Conservation (phyloP, 2,113 vertebrate species). For the Eubucco bourcierii region DNA sequence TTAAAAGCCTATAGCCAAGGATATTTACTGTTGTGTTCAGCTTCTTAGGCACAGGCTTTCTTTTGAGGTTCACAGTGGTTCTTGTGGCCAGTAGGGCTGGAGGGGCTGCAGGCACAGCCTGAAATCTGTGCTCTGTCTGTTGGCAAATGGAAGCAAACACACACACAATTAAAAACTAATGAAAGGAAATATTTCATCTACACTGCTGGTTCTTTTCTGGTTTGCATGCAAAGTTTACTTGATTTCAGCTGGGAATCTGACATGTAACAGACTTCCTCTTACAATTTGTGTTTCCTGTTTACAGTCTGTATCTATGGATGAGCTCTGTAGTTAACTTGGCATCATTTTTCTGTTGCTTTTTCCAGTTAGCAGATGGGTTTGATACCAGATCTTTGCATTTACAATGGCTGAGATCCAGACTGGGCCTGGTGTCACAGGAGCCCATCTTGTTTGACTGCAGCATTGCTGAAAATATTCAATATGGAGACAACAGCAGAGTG, state of each 20-base stretch:
- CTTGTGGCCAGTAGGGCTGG: not conserved
- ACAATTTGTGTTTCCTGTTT: not conserved
- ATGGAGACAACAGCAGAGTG: conserved; percentile 53
- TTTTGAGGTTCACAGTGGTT: not conserved
- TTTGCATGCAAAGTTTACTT: not conserved
- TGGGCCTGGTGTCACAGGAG: conserved; percentile 73
- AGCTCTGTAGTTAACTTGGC: not conserved
- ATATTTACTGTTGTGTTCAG: not conserved
- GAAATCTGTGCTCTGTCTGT: not conserved
- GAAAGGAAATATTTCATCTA: not conserved
- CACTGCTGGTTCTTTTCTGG: not conserved
- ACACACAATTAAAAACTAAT: not conserved
- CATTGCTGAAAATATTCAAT: conserved; percentile 73
- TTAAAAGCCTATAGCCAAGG: not conserved
- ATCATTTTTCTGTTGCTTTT: conserved; percentile 24
- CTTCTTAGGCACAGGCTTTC: not conserved
- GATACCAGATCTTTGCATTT: conserved; percentile 63
- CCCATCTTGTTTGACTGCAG: conserved; percentile 71
- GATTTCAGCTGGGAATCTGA: not conserved
- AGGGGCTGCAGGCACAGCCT: not conserved
- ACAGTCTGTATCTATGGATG: not conserved
- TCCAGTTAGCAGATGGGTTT: conserved; percentile 71
- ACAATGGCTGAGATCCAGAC: conserved; percentile 53
- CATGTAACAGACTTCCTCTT: not conserved
- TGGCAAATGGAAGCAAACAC: not conserved